These are phyloP conservation scores for Apotomis betuletana DNA, from an alignment of 2,888 invertebrate genomes.

Conservation along the genomic window DNA sequence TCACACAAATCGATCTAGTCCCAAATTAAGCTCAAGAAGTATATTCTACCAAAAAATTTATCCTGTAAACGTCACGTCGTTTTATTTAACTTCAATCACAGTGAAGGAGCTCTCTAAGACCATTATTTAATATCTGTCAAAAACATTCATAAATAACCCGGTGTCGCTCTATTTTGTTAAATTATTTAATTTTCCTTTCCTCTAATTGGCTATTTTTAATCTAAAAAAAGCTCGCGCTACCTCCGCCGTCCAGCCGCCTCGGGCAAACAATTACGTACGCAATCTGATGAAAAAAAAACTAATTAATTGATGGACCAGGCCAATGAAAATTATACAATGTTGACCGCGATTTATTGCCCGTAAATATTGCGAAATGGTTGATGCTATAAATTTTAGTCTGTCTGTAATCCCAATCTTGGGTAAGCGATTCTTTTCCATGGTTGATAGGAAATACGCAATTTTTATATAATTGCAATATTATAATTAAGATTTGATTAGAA, in stretches of 20 bases:
- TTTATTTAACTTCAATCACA: too few relatives aligned
- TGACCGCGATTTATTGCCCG: constrained; percentile 39
- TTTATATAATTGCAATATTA: not conserved
- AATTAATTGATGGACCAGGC: constrained; percentile 35
- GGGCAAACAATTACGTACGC: constrained; percentile 31
- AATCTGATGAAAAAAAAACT: constrained; percentile 34
- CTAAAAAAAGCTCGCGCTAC: constrained; percentile 12
- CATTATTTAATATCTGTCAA: not conserved
- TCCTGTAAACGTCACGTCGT: too few relatives aligned
- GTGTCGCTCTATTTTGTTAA: not conserved
- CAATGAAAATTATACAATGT: constrained; percentile 38
- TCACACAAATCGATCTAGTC: too few relatives aligned
- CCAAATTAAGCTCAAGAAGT: too few relatives aligned
- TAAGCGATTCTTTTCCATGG: constrained; percentile 33
- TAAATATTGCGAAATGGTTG: constrained; percentile 47
- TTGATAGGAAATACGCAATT: not conserved
- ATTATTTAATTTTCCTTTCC: not conserved
- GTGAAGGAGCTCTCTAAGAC: not conserved
- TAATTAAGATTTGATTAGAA: not conserved
- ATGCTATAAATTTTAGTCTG: constrained; percentile 48
- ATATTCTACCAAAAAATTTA: too few relatives aligned
- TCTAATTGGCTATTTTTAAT: constrained; percentile 1
- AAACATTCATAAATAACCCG: not conserved
- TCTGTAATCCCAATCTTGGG: constrained; percentile 45
- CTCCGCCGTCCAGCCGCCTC: constrained; percentile 25